phyloP scores from a whole-genome alignment of 2,797 vertebrate genomes.

The Lacerta agilis region DNA sequence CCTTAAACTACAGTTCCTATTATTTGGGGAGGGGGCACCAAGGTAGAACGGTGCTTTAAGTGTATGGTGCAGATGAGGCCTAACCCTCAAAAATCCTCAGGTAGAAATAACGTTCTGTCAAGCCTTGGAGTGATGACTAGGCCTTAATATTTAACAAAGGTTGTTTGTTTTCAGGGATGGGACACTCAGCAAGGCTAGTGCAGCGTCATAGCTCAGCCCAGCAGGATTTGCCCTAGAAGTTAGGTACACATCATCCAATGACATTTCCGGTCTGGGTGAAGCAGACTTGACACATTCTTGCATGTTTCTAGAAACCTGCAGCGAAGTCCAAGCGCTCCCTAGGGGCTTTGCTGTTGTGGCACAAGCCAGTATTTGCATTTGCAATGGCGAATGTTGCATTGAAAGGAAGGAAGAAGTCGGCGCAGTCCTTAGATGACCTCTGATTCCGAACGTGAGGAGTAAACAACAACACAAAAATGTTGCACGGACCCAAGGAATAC shows the following conservation, averaged over 20 bases:
- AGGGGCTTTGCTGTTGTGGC: neutral
- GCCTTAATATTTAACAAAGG: constrained; percentile 48
- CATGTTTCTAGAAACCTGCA: neutral
- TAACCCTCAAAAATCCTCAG: neutral
- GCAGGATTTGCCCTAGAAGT: constrained; percentile 31
- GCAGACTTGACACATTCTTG: constrained; percentile 22
- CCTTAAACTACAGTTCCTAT: too few species aligned
- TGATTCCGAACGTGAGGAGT: neutral
- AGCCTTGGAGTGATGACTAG: constrained; percentile 62
- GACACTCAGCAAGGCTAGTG: constrained; percentile 28
- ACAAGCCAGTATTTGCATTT: neutral
- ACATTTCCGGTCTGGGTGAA: constrained; percentile 43
- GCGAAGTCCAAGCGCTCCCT: neutral
- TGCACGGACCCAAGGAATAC: neutral
- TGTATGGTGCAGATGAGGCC: neutral
- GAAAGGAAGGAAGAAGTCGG: neutral
- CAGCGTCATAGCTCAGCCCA: constrained; percentile 43
- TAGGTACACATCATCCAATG: constrained; percentile 36
- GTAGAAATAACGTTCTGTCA: neutral
- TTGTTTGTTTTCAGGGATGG: constrained; percentile 72
- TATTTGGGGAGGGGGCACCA: too few species aligned
- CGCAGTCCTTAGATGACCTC: neutral
- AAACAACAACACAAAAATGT: neutral
- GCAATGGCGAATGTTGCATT: neutral
- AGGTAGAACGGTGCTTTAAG: too few species aligned